These are phyloP conservation scores for Mormyrus hasselquistii DNA, from an alignment of 2,797 vertebrate species.

Conservation along the genomic window DNA sequence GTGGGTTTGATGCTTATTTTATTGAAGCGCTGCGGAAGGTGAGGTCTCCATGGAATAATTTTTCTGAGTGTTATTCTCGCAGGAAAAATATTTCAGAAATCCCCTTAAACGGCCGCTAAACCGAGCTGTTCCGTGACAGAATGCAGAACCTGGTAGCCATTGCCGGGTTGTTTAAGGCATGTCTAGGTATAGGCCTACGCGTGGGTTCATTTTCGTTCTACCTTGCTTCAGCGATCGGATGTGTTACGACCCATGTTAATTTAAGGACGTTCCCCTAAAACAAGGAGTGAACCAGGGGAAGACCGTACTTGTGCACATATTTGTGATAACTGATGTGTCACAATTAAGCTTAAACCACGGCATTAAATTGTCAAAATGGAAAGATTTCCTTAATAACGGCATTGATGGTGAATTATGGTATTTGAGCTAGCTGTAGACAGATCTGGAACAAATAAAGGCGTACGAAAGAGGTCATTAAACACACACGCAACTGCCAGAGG, in stretches of 20 bases:
- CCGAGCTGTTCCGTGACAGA: slow-evolving; percentile 69
- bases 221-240: neutral
- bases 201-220: neutral
- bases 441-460: slow-evolving; percentile 48
- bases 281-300: neutral
- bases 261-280: neutral
- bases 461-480: slow-evolving; percentile 34
- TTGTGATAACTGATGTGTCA: slow-evolving; percentile 87
- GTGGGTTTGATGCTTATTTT: slow-evolving; percentile 83
- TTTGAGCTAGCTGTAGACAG: slow-evolving; percentile 62
- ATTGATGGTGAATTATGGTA: slow-evolving; percentile 71
- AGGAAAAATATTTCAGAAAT: slow-evolving; percentile 76
- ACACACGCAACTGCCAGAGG: slow-evolving; percentile 47
- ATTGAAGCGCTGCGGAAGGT: slow-evolving; percentile 97
- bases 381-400: slow-evolving; percentile 78
- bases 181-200: neutral
- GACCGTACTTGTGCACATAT: slow-evolving; percentile 59
- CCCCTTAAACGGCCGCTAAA: slow-evolving; percentile 72
- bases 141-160: slow-evolving; percentile 52
- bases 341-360: slow-evolving; percentile 82
- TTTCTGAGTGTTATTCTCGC: slow-evolving; percentile 72
- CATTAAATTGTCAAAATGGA: slow-evolving; percentile 88
- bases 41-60: slow-evolving; percentile 85
- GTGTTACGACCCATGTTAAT: neutral
- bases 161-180: slow-evolving; percentile 35